Conservation (phyloP, 2,113 vertebrate species). For the Cryptoleucopteryx plumbea region DNA sequence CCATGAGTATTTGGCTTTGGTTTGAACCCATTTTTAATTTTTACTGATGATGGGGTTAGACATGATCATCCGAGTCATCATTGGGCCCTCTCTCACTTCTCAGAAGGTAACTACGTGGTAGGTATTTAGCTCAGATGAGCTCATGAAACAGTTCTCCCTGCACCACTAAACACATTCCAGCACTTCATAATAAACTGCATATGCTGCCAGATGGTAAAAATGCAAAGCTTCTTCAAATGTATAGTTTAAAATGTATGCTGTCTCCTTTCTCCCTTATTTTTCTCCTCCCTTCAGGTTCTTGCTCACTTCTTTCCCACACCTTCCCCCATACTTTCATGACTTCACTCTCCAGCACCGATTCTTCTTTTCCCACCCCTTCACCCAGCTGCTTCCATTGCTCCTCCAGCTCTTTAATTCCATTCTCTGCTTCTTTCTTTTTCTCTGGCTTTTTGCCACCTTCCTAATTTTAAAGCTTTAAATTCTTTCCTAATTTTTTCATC, state of each 20-base stretch:
- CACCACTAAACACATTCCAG: neutral
- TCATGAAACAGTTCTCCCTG: neutral
- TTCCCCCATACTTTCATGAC: constrained; percentile 55
- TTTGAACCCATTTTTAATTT: neutral
- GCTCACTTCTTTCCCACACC: constrained; percentile 61
- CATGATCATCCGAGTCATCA: neutral
- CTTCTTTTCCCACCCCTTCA: constrained; percentile 44
- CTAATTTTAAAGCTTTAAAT: neutral
- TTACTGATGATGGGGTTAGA: neutral
- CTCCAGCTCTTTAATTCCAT: neutral
- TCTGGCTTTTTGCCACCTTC: neutral
- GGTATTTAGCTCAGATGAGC: neutral
- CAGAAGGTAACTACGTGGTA: neutral
- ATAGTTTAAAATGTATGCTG: constrained; percentile 26
- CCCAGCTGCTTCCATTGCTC: constrained; percentile 36
- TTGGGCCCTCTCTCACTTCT: neutral
- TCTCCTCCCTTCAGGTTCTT: constrained; percentile 28
- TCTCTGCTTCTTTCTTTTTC: neutral
- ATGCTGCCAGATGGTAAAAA: constrained; percentile 56
- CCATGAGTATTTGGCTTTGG: neutral
- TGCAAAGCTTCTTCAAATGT: constrained; percentile 11
- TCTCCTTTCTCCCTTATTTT: constrained; percentile 38
- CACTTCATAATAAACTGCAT: constrained; percentile 19
- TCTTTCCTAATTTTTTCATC: neutral
- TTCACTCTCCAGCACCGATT: neutral